Evolutionary conservation across 53 echinoderm and acorn worm genomes (phyloP), one percentile per base, ranked within the genome.

Genomic region (Holothuria scabra): DNA sequence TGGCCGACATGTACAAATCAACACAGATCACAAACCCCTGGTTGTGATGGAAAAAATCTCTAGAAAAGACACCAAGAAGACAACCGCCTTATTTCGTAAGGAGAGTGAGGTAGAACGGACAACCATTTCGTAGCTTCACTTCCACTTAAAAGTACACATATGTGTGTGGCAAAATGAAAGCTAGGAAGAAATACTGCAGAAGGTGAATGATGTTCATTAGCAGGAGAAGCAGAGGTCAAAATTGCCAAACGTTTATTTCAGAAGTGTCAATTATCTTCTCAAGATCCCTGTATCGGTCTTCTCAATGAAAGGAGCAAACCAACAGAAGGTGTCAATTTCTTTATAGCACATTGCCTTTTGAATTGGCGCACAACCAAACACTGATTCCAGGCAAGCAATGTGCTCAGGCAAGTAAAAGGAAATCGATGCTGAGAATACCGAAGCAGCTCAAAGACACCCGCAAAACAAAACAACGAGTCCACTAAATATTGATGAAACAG

Each of bases 201-300:
- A 66, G 41, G 58, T 88, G 16, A 85, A 80, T 25, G 32, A 81
- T 19, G 58, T 84, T 23, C 84, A 41, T 12, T 84, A 2, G 88
- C 74, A 49, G 88, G 86, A 8, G 88, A 91, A 57, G 84, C 88
- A 12, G 88, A 85, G 2, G 92, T 92, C 31, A 92, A 92, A 35
- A 90, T 64, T 19, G 93, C 89, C 30, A 92, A 86, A 62, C 58
- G 68, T 28, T 31, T 89, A 21, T 60, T 92, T 4, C 86, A 59
- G 23, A 92, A 92, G 48, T 82, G 82, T 38, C 48, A 74, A 25
- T 59, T 46, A 46, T 82, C 71, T 21, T 56, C 56, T 21, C 71
- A 84, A 71, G 71, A 85, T 56, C 66, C 85, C 1, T 78, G 86
- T 83, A 65, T 89, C 25, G 86, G 67, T 0, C n/a, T 76, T 23